A percentile compares a stretch with the other conserved stretches of the same genome.
These are phyloP conservation scores for Paragorgia papillata DNA, from an alignment of 92 coral and sea anemone genomes.

Conservation along the genomic window DNA sequence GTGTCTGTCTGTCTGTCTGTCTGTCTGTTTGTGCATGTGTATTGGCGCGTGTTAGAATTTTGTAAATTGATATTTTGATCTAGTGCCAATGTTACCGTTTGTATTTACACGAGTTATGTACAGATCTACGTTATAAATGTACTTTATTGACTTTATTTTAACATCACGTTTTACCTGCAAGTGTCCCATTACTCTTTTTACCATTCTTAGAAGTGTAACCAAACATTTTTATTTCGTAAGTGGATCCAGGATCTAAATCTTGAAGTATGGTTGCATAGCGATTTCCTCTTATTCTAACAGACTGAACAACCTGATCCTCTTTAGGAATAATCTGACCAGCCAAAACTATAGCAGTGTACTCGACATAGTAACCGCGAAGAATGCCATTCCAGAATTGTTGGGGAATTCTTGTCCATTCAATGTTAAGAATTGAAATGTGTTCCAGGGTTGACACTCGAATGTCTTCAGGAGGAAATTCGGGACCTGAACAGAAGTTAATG, in stretches of 20 bases:
- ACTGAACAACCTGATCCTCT: neutral
- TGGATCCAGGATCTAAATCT: conserved; percentile 21
- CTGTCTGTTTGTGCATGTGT: too few relatives aligned
- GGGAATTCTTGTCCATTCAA: conserved; percentile 39
- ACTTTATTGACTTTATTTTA: too few relatives aligned
- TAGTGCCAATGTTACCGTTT: too few relatives aligned
- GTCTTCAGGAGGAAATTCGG: conserved; percentile 26
- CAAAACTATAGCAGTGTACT: conserved; percentile 13
- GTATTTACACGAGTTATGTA: too few relatives aligned
- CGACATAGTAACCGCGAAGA: conserved; percentile 40
- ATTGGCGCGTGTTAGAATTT: too few relatives aligned
- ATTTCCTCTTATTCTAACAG: conserved; percentile 16
- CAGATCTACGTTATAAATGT: too few relatives aligned
- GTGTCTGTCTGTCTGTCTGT: too few relatives aligned
- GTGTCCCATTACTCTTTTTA: conserved; percentile 15
- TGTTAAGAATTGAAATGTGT: neutral
- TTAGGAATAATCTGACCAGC: conserved; percentile 20
- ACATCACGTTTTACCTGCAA: conserved; percentile 37
- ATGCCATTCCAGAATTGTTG: conserved; percentile 20
- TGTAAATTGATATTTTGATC: too few relatives aligned
- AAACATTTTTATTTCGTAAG: conserved; percentile 7
- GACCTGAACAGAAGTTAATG: conserved; percentile 4
- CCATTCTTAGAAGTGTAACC: conserved; percentile 26
- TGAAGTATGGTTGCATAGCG: conserved; percentile 3
- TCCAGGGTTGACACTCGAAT: conserved; percentile 4